Base-by-base conservation (phyloP, 2,113 vertebrate species). In the Sebastes fasciatus region DNA sequence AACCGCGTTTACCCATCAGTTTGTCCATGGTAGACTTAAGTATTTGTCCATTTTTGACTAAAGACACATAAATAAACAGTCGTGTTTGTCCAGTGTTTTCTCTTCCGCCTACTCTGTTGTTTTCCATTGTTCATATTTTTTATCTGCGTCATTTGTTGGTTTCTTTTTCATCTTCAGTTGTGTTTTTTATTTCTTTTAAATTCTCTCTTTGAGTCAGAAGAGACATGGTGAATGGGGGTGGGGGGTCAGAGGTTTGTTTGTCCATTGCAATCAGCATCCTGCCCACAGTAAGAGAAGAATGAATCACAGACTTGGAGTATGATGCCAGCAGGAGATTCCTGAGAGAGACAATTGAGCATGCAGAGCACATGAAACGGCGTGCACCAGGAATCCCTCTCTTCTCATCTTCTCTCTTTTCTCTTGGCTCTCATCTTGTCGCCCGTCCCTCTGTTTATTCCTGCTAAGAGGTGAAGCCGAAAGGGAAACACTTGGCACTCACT, bases 311-410 rank as follows among this genome's bases (percentile, higher is more conserved):
- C 46, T 69, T 26, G 7, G 14, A 75, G 65, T 63, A 23, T n/a
- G 79, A 82, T 69, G 83, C 77, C 87, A 86, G 77, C 68, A 66
- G 77, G 88, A 80, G 72, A 84, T 73, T 83, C 84, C 84, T 71
- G 40, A 65, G 79, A 84, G 74, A 77, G 13, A 84, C 55, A 80
- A 72, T 16, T 63, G 79, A 77, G 74, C 80, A 58, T 48, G 75
- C 70, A 71, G 61, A 49, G 60, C 55, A 80, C 67, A 87, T 66
- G 60, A 65, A 85, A 75, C 26, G 34, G 60, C 6, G 73, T 16
- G 0, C 21, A 86, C 79, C 45, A 60, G 64, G 72, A 79, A 60
- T 70, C 45, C 43, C 49, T 72, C 16, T 73, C n/a, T 62, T 52
- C 48, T 63, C 14, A 5, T 52, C 45, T 52, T 19, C 61, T 48